A percentile compares a stretch with the other conserved stretches of the same genome.
Conservation (phyloP, 2,888 invertebrate species). For the Nomada lathburiana region DNA sequence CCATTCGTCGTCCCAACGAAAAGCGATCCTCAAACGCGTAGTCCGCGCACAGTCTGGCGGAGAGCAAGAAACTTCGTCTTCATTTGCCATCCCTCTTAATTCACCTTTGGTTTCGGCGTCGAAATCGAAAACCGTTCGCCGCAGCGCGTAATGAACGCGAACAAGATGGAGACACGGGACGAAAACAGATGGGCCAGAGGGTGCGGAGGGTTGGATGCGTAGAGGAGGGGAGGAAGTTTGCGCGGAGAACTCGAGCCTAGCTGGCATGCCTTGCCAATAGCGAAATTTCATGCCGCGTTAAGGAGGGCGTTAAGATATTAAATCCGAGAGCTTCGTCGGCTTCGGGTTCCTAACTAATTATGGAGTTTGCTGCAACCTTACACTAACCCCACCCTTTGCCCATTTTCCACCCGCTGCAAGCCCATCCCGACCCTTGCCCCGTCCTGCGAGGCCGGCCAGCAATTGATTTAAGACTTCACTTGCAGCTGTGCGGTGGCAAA, state of each 20-base stretch:
- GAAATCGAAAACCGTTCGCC: conserved; percentile 56
- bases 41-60: neutral
- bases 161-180: neutral
- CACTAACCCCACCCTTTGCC: conserved; percentile 36
- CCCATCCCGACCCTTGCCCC: conserved; percentile 22
- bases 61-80: conserved; percentile 33
- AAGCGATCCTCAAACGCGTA: conserved; percentile 14
- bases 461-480: conserved; percentile 82
- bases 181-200: conserved; percentile 9
- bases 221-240: conserved; percentile 62
- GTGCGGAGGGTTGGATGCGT: conserved; percentile 2
- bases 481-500: conserved; percentile 77
- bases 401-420: conserved; percentile 27
- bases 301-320: conserved; percentile 81
- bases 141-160: conserved; percentile 25
- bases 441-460: conserved; percentile 62
- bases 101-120: neutral
- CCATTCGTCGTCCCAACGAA: conserved; percentile 2
- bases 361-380: conserved; percentile 79
- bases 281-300: conserved; percentile 76
- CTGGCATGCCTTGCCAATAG: conserved; percentile 70
- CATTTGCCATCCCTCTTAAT: neutral
- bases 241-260: conserved; percentile 61
- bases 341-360: conserved; percentile 79
- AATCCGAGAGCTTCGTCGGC: conserved; percentile 75